These are phyloP conservation scores for Digitonthophagus gazella DNA, from an alignment of 2,888 invertebrate species.

Conservation along the genomic window DNA sequence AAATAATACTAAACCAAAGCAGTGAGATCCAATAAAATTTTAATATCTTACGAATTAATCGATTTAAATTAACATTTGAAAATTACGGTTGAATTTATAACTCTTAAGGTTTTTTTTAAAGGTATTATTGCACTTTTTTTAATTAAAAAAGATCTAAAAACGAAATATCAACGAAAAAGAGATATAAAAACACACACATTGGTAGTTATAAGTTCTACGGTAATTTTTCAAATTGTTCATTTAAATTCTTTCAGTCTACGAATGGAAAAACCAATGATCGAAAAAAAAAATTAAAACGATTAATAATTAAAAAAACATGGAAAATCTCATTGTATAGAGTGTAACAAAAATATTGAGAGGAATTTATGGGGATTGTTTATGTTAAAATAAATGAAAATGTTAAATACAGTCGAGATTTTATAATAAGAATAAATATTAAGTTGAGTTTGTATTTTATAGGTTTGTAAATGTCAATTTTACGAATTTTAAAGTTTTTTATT, in stretches of 20 bases:
- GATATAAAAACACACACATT: constrained; percentile 8
- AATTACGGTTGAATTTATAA: too few species aligned
- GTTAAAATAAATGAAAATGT: too few species aligned
- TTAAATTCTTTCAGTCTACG: neutral
- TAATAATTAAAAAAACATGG: neutral
- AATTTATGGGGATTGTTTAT: too few species aligned
- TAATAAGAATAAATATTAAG: too few species aligned
- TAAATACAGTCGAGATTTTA: too few species aligned
- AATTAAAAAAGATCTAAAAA: neutral
- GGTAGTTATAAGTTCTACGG: neutral
- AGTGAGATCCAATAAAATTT: constrained; percentile 13
- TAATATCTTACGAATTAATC: constrained; percentile 9
- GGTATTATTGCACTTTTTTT: neutral
- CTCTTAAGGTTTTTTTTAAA: neutral
- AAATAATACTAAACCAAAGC: constrained; percentile 9
- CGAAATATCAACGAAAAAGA: constrained; percentile 11
- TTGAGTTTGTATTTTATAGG: too few species aligned
- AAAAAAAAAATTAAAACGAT: neutral
- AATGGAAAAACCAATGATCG: neutral
- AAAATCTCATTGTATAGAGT: neutral
- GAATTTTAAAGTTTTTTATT: too few species aligned
- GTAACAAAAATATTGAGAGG: too few species aligned
- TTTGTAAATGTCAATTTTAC: too few species aligned
- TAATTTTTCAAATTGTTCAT: neutral
- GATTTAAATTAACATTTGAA: neutral